Conservation (phyloP, 2,113 vertebrate genomes). For the Myanophis thanlyinensis region DNA sequence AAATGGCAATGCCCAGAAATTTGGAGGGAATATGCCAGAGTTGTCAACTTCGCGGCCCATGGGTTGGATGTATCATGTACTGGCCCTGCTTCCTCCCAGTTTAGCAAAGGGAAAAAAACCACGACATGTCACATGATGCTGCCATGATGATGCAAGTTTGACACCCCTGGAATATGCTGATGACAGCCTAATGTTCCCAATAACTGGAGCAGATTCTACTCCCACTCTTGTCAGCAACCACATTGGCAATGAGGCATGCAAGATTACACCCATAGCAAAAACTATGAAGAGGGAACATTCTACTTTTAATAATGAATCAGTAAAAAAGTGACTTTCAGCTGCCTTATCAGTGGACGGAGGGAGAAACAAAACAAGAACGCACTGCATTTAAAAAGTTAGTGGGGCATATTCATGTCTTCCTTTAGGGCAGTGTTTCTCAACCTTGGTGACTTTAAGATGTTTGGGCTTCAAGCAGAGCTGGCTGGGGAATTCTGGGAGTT, state of each 20-base stretch:
- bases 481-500: too few relatives aligned
- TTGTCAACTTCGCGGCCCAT: too few relatives aligned
- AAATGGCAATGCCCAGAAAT: neutral
- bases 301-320: neutral
- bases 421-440: too few relatives aligned
- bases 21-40: neutral
- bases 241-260: neutral
- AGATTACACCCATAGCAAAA: neutral
- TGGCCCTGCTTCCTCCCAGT: too few relatives aligned
- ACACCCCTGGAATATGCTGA: too few relatives aligned
- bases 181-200: neutral
- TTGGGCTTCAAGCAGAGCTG: too few relatives aligned
- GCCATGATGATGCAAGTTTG: too few relatives aligned
- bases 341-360: neutral
- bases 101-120: too few relatives aligned
- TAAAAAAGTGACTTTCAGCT: neutral
- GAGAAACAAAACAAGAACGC: neutral
- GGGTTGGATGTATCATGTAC: too few relatives aligned
- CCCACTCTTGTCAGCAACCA: neutral
- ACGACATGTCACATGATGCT: too few relatives aligned
- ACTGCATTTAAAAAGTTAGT: neutral
- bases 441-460: too few relatives aligned
- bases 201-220: neutral
- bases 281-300: neutral
- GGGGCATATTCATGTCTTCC: neutral